Base-by-base conservation (phyloP, 2,113 vertebrate genomes). In the Pelvicachromis taeniatus region DNA sequence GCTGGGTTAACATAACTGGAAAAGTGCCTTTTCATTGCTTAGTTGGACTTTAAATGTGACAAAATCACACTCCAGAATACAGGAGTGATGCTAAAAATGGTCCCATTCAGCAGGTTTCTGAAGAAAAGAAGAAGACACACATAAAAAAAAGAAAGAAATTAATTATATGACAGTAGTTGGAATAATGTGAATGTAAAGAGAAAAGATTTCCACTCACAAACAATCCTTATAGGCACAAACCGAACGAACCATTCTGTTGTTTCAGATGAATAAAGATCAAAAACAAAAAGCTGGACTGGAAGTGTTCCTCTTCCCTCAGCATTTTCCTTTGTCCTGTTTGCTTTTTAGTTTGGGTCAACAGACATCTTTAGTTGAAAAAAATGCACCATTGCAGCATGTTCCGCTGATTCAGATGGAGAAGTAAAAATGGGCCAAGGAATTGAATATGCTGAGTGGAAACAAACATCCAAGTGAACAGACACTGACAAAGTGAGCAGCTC, bases 401-500 rank as follows among this genome's bases (percentile, higher is more conserved):
- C 33, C 0, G 42, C 65, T 88, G 63, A 83, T 75, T 87, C 59
- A 83, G 48, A 84, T 2, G 38, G 75, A 87, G 77, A 90, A 86
- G 59, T 79, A 42, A 35, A 68, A 89, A 79, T 31, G 48, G 7
- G 78, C 17, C 26, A 48, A 79, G 54, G 65, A 86, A 82, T 33
- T 56, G 23, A 84, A 82, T 55, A 40, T 84, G 42, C 63, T 85
- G 85, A 84, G 52, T 54, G 4, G 65, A 87, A 65, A 53, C 73
- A 85, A 85, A 35, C 16, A 63, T 21, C 52, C 23, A 78, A 31
- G 23, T 17, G 75, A 45, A 82, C 29, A 77, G 8, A 77, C 4
- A n/a, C 4, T 33, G 45, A 73, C 42, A 73, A 48, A 52, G 26
- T 50, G 26, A 9, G 54, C 38, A 48, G 16, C 14, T 53, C 17